Evolutionary conservation across 2,888 invertebrate genomes (phyloP).

Genomic region (Dexiosoma caninum): DNA sequence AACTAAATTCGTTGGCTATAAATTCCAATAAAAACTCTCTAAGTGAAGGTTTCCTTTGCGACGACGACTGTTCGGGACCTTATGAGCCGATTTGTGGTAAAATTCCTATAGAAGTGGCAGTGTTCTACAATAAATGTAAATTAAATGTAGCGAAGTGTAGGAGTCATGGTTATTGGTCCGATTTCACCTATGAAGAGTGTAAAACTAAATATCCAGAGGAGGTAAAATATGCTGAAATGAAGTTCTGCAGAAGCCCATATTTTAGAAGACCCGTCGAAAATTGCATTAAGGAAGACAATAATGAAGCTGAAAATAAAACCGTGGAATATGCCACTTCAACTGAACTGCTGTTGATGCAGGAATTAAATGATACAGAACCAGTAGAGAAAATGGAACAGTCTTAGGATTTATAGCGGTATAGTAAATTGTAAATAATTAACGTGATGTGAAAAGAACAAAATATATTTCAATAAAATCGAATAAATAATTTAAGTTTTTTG

Average conservation of each 20-base stretch:
- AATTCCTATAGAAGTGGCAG: slow-evolving; percentile 70
- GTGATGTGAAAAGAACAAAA: neutral
- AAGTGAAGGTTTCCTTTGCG: slow-evolving; percentile 71
- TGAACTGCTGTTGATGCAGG: slow-evolving; percentile 44
- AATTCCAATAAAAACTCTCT: slow-evolving; percentile 68
- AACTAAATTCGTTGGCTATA: slow-evolving; percentile 67
- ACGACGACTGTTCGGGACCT: slow-evolving; percentile 70
- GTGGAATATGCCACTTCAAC: too few species aligned
- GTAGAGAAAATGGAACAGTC: slow-evolving; percentile 26
- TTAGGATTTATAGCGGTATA: slow-evolving; percentile 13
- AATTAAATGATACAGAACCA: slow-evolving; percentile 27
- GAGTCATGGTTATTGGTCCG: slow-evolving; percentile 72
- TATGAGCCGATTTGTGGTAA: slow-evolving; percentile 72
- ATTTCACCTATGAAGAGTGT: slow-evolving; percentile 69
- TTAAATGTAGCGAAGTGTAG: slow-evolving; percentile 73
- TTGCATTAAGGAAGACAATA: neutral
- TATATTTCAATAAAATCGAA: neutral
- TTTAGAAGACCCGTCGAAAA: slow-evolving; percentile 64
- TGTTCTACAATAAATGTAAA: slow-evolving; percentile 74
- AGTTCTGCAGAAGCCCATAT: slow-evolving; percentile 70
- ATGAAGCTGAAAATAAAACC: slow-evolving; percentile 4
- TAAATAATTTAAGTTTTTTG: neutral
- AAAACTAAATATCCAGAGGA: slow-evolving; percentile 69
- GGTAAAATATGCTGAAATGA: slow-evolving; percentile 70
- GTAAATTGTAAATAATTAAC: slow-evolving; percentile 21